These are phyloP conservation scores for Marcusenius ussheri DNA, from an alignment of 2,113 vertebrate genomes.

Conservation along the genomic window DNA sequence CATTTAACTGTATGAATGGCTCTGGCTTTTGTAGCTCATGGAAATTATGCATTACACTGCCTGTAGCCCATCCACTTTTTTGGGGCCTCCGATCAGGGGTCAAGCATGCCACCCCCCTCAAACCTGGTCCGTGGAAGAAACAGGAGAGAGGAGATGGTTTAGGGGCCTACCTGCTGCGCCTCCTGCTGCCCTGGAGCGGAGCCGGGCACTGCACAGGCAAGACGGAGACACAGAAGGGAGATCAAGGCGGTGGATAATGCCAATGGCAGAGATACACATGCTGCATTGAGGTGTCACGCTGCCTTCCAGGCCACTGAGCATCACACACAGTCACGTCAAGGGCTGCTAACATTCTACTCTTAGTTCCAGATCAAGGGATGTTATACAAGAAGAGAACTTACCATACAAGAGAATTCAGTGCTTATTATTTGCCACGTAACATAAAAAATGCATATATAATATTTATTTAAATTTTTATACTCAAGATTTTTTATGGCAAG, in stretches of 20 bases:
- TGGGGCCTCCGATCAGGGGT: background rate
- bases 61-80: background rate
- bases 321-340: background rate
- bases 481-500: background rate
- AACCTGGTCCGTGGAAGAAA: background rate
- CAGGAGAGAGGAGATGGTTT: background rate
- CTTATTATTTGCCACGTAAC: background rate
- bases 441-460: background rate
- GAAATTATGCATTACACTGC: background rate
- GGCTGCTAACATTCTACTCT: background rate
- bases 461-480: background rate
- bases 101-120: background rate
- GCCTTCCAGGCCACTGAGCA: background rate
- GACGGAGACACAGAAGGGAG: background rate
- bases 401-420: background rate
- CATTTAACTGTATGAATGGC: background rate
- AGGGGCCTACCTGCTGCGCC: constrained; percentile 63
- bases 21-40: background rate
- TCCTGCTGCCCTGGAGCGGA: constrained; percentile 67
- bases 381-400: background rate
- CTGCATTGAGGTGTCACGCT: background rate
- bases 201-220: constrained; percentile 53
- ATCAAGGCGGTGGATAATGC: background rate
- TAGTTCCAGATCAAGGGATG: background rate
- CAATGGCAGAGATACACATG: background rate